These are phyloP conservation scores for Halichondria panicea DNA, from an alignment of 37 sponge, comb jelly and placozoan genomes.

Conservation along the genomic window DNA sequence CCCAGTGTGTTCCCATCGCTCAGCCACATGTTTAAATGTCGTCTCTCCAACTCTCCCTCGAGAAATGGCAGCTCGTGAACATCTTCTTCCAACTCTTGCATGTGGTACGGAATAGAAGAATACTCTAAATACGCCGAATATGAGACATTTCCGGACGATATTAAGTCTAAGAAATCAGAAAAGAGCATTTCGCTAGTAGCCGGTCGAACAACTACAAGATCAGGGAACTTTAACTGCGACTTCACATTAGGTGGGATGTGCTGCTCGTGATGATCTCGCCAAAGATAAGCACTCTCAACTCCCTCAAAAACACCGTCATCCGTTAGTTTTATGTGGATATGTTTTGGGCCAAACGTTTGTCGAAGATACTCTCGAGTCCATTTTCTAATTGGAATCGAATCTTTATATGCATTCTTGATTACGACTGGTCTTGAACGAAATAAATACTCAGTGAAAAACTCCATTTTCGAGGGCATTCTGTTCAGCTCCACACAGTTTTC, in stretches of 20 bases:
- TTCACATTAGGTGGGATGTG: slow-evolving; percentile 58
- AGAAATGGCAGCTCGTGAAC: slow-evolving; percentile 59
- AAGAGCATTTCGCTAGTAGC: slow-evolving; percentile 73
- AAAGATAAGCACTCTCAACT: slow-evolving; percentile 55
- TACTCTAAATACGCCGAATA: slow-evolving; percentile 82
- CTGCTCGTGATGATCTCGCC: slow-evolving; percentile 37
- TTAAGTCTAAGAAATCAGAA: slow-evolving; percentile 56
- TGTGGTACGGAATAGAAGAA: slow-evolving; percentile 76
- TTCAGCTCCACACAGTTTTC: slow-evolving; percentile 40
- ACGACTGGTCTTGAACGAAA: slow-evolving; percentile 74
- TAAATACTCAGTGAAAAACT: slow-evolving; percentile 53
- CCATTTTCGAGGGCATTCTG: slow-evolving; percentile 25
- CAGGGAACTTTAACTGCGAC: slow-evolving; percentile 61
- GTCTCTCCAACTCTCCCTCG: slow-evolving; percentile 19
- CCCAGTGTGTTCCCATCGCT: slow-evolving; percentile 88
- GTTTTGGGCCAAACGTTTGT: slow-evolving; percentile 30
- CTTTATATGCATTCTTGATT: slow-evolving; percentile 34
- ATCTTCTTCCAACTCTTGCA: slow-evolving; percentile 70
- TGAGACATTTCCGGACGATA: slow-evolving; percentile 17
- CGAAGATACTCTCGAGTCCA: slow-evolving; percentile 62
- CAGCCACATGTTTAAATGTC: slow-evolving; percentile 81
- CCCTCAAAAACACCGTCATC: slow-evolving; percentile 78
- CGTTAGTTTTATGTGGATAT: slow-evolving; percentile 74
- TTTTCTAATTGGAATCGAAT: slow-evolving; percentile 71
- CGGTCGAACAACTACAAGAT: slow-evolving; percentile 82